Evolutionary conservation across 1,140 invertebrate genomes (phyloP).

Genomic region (Kradibia gibbosae): DNA sequence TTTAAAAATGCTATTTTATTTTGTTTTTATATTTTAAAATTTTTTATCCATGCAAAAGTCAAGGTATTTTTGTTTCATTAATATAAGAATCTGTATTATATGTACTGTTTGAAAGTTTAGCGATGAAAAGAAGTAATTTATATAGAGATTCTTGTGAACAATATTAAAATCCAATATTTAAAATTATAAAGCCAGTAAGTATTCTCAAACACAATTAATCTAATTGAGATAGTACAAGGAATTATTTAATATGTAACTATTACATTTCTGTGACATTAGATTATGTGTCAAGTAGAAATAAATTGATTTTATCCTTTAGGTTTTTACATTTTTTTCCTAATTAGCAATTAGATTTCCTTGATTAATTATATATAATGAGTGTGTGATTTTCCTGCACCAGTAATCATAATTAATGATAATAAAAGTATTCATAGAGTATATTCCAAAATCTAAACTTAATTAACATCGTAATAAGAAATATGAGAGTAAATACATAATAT

Average conservation of each 20-base stretch:
- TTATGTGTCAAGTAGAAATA: too few species aligned
- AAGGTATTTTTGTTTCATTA: too few species aligned
- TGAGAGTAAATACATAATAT: too few species aligned
- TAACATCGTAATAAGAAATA: too few species aligned
- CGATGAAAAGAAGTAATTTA: too few species aligned
- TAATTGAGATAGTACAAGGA: background rate
- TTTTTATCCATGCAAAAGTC: too few species aligned
- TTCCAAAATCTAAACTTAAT: too few species aligned
- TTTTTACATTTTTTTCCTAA: background rate
- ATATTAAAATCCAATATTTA: background rate
- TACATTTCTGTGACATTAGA: background rate
- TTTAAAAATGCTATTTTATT: too few species aligned
- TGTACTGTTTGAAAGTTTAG: too few species aligned
- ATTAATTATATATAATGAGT: conserved; percentile 18
- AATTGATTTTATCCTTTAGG: background rate
- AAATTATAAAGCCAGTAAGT: background rate
- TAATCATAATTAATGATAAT: conserved; percentile 22
- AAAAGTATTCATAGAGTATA: conserved; percentile 4
- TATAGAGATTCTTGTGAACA: too few species aligned
- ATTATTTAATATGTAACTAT: background rate
- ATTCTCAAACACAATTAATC: background rate
- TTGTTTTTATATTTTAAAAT: too few species aligned
- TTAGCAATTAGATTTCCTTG: conserved; percentile 21
- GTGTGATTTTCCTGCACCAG: background rate
- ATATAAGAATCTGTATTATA: too few species aligned